These are phyloP conservation scores for Chironomus striatipennis DNA, from an alignment of 1,140 invertebrate species.

Conservation along the genomic window DNA sequence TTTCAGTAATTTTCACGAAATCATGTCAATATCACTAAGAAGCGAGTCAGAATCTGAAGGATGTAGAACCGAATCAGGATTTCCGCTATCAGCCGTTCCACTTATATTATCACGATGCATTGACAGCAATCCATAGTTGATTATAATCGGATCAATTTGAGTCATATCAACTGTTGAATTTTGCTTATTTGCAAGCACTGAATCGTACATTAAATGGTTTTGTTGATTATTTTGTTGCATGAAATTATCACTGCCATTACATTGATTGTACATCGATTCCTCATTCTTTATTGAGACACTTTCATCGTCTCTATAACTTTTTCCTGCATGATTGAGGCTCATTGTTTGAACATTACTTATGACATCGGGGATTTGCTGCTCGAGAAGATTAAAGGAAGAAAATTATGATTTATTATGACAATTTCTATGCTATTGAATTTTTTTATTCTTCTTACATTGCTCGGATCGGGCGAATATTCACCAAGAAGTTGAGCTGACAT, in stretches of 20 bases:
- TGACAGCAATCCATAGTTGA: slow-evolving; percentile 15
- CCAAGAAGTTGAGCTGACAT: background rate
- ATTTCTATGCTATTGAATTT: background rate
- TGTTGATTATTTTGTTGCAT: background rate
- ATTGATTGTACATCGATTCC: background rate
- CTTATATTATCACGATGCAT: background rate
- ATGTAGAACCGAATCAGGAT: background rate
- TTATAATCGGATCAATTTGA: background rate
- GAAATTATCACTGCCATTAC: background rate
- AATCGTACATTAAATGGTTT: background rate
- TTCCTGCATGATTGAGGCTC: background rate
- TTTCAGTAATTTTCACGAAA: background rate
- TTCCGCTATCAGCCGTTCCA: background rate
- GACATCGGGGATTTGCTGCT: slow-evolving; percentile 11
- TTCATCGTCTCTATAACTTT: background rate
- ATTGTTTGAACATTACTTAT: slow-evolving; percentile 19
- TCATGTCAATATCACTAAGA: slow-evolving; percentile 18
- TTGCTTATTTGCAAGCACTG: background rate
- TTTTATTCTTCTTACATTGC: background rate
- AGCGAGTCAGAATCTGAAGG: background rate
- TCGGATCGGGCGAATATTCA: background rate
- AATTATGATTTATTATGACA: background rate
- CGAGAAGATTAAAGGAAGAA: background rate
- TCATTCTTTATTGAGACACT: background rate
- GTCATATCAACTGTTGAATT: background rate